Conservation (phyloP, 2,113 vertebrate genomes). For the Sceloporus undulatus region DNA sequence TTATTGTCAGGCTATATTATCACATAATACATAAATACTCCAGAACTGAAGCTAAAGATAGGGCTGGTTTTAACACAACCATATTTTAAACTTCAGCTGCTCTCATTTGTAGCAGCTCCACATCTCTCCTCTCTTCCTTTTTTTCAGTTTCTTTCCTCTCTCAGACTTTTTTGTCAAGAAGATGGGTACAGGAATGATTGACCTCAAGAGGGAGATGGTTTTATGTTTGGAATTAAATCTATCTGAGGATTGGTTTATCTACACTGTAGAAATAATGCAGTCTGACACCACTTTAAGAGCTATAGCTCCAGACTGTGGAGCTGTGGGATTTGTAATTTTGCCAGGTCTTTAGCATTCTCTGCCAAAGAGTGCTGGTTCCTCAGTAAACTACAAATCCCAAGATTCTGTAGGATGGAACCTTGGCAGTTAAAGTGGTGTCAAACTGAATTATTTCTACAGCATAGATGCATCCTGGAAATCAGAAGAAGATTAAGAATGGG, state of each 20-base stretch:
- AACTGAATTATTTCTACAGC: no score
- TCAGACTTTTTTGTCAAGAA: not conserved
- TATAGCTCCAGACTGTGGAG: no score
- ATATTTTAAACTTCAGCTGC: not conserved
- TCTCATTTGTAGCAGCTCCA: not conserved
- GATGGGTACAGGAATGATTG: not conserved
- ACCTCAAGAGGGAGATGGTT: not conserved
- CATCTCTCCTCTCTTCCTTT: not conserved
- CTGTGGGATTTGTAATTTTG: no score
- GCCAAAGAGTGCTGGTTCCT: no score
- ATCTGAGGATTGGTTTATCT: not conserved
- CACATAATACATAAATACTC: conserved; percentile 9
- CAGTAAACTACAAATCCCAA: no score
- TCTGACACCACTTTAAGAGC: no score
- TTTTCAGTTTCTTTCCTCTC: not conserved
- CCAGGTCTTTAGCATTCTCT: no score
- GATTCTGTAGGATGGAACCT: no score
- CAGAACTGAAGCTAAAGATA: conserved; percentile 8
- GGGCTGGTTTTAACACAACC: not conserved
- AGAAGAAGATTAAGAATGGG: no score
- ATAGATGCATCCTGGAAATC: no score
- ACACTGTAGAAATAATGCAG: no score
- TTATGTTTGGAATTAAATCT: not conserved
- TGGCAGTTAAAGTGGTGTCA: no score
- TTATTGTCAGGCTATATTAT: conserved; percentile 10